A percentile compares a stretch with the other conserved stretches of the same genome.
phyloP scores from a whole-genome alignment of 2,797 vertebrate genomes.

The Pagetopsis macropterus region DNA sequence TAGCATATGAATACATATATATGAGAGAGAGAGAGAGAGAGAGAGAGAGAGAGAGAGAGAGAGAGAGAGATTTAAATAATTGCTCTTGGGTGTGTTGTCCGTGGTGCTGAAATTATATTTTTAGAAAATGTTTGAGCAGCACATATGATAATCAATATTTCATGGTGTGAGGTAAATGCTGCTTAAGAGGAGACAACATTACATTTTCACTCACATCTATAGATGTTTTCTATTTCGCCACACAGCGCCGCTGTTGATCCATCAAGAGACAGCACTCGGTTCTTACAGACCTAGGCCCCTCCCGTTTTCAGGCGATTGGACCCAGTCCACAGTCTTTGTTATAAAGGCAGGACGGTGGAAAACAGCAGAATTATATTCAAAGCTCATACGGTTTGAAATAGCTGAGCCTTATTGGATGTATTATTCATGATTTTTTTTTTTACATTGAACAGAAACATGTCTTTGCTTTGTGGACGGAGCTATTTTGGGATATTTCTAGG shows the following conservation, averaged over 20 bases:
- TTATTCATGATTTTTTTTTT: not conserved
- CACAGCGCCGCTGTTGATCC: constrained; percentile 73
- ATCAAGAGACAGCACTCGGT: constrained; percentile 23
- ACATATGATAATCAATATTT: not conserved
- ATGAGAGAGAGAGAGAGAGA: too few species aligned
- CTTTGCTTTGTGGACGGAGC: constrained; percentile 31
- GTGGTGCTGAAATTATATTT: constrained; percentile 40
- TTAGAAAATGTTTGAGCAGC: not conserved
- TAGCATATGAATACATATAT: too few species aligned
- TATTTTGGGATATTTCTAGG: constrained; percentile 44
- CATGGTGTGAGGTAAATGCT: not conserved
- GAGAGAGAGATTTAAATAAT: too few species aligned
- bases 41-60: too few species aligned
- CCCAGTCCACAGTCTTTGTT: constrained; percentile 69
- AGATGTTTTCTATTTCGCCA: constrained; percentile 48
- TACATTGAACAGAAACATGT: constrained; percentile 50
- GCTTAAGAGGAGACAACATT: not conserved
- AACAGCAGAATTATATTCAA: constrained; percentile 1
- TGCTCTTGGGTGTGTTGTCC: constrained; percentile 16
- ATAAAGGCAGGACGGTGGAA: constrained; percentile 45
- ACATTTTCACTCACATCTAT: not conserved
- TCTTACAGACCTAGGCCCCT: constrained; percentile 55
- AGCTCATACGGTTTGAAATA: not conserved
- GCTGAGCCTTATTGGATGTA: not conserved
- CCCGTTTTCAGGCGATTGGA: constrained; percentile 55